Percentiles rank a stretch among this genome's conserved stretches.
These are phyloP conservation scores for Bombus pascuorum DNA, from an alignment of 1,140 invertebrate genomes.

Conservation along the genomic window DNA sequence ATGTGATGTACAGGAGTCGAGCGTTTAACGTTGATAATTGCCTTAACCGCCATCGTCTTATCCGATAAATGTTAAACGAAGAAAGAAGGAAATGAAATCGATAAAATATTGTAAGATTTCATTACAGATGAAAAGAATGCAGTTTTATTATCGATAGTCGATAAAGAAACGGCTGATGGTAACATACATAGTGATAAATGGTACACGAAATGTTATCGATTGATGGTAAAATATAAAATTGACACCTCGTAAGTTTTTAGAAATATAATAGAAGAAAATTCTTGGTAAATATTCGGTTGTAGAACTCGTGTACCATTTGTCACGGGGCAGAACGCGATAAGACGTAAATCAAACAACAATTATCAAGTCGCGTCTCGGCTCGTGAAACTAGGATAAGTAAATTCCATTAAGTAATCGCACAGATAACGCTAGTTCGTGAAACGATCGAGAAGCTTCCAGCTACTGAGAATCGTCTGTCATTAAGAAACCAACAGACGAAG, in stretches of 20 bases:
- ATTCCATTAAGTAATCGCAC: constrained; percentile 51
- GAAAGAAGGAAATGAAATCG: background rate
- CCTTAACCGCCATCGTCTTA: constrained; percentile 47
- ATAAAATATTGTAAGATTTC: background rate
- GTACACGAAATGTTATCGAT: background rate
- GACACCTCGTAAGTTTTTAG: background rate
- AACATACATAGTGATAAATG: background rate
- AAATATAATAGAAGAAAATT: background rate
- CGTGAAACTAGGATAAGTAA: constrained; percentile 44
- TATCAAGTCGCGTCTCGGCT: constrained; percentile 29
- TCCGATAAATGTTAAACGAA: constrained; percentile 32
- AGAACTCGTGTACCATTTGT: background rate
- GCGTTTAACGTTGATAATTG: constrained; percentile 58
- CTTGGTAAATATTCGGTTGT: background rate
- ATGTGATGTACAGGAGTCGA: constrained; percentile 68
- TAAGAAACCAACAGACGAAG: constrained; percentile 19
- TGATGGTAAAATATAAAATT: background rate
- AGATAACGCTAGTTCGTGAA: constrained; percentile 50
- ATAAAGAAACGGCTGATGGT: background rate
- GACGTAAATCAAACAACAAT: constrained; percentile 18
- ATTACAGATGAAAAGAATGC: background rate
- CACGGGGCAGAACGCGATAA: background rate
- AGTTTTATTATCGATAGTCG: background rate
- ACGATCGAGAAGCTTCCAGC: constrained; percentile 47
- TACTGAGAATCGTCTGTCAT: constrained; percentile 30